Conservation (phyloP, 2,888 invertebrate genomes). For the Ecliptopera silaceata region DNA sequence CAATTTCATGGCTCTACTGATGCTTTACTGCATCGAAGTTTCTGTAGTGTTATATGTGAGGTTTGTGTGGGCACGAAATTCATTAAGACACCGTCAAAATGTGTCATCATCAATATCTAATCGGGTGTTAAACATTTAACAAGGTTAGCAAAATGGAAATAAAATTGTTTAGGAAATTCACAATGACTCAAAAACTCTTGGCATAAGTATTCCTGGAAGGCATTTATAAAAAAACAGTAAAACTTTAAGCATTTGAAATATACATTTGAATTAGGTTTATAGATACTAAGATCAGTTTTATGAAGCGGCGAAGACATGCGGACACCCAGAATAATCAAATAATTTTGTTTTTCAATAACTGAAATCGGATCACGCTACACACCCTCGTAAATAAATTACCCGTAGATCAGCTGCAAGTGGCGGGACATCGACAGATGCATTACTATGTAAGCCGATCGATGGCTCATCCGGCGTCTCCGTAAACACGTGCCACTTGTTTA, state of each 20-base stretch:
- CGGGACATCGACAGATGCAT: constrained; percentile 72
- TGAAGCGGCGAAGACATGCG: background rate
- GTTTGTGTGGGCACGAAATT: no score
- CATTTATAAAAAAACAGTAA: no score
- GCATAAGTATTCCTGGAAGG: no score
- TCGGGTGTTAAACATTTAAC: no score
- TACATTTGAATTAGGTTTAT: background rate
- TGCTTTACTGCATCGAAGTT: background rate
- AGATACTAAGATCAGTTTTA: background rate
- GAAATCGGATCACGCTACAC: constrained; percentile 20
- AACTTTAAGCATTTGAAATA: no score
- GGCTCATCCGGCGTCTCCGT: constrained; percentile 75
- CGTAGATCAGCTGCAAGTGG: constrained; percentile 54
- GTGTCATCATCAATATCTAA: no score
- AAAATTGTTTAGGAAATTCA: no score
- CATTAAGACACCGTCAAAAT: no score
- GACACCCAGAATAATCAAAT: background rate
- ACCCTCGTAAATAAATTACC: constrained; percentile 36
- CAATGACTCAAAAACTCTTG: no score
- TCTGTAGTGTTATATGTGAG: background rate
- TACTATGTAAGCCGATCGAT: constrained; percentile 80
- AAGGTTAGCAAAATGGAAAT: no score
- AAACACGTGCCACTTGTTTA: constrained; percentile 82
- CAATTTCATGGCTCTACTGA: constrained; percentile 33
- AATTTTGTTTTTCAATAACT: constrained; percentile 11